Evolutionary conservation across 2,888 invertebrate species (phyloP), one percentile per base, ranked within the genome.

Genomic region (Myopa tessellatipennis): DNA sequence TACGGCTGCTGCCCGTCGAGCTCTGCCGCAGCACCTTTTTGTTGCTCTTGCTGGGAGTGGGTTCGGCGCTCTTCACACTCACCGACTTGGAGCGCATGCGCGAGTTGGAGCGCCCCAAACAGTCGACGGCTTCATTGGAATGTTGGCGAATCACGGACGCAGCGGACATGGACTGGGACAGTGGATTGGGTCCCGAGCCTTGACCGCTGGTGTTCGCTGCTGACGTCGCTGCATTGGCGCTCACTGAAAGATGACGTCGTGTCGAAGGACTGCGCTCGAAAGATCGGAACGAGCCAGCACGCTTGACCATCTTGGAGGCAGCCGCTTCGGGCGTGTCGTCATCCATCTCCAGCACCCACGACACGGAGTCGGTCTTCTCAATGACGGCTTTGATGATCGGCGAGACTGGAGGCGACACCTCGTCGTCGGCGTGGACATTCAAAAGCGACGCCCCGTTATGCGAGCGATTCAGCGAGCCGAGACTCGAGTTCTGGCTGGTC

Each of bases 321-420:
- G 94, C 92, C 80, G 92, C 93, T 84, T 94, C 94, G 0, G 94
- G 93, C 16, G 93, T 92, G 83, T 94, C 93, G 74, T 92, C 92
- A 78, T 92, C 92, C 86, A 96, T 93, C 87, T 96, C 95, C 50
- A 96, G 90, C 26, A 96, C 95, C 93, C 95, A 96, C 84, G 95
- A 95, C 60, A 96, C 95, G 0, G 95, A 96, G 87, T 95, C 96
- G 77, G 93, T 94, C 87, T 96, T 95, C 87, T 95, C 94, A 1
- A 96, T 95, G 80, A 96, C 93, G 16, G 94, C 95, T 85, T 95
- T 95, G 40, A 96, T 93, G 82, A 94, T 93, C 14, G 95, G 94
- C 26, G 94, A 93, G 12, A 92, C 91, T 0, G 94, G 93, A 26
- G 92, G 91, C 77, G 92, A 82, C 45, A 79, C 77, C 58, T 82